Base-by-base conservation (phyloP, 1,140 invertebrate species). In the Drosophila ogumai region DNA sequence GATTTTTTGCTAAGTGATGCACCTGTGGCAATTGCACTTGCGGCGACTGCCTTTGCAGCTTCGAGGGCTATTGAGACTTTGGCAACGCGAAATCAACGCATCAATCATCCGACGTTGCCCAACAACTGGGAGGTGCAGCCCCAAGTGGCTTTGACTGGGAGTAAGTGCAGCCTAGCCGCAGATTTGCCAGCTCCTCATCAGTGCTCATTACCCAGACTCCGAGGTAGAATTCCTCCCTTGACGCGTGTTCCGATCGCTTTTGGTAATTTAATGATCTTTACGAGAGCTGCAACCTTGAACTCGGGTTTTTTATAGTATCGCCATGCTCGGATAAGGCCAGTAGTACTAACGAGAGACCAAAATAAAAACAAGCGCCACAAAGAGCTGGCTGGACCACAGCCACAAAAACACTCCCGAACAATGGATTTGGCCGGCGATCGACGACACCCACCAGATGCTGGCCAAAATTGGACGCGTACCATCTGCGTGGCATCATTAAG, bases 81-180 rank as follows among this genome's bases (percentile, higher is more conserved):
- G 50, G 54, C 75, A 85, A 47, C 55, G 74, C 75, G 65, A 87
- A 86, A 82, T 82, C 71, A 79, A 76, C 82, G 75, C 79, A 87
- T 87, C 84, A 87, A 84, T 87, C 84, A 87, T 75, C 50, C 50
- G 44, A n/a, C n/a, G 47, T 87, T 87, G 65, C 85, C 79, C 85
- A 50, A 88, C 40, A 47, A 22, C 40, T 47, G 60, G 31, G 34
- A 40, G 60, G 43, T 58, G 72, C 60, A 75, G 40, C 31, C 44
- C 17, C 38, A 40, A 71, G 32, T 65, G 56, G 34, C 52, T 58
- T 28, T 31, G 25, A 40, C 52, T 49, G 19, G 22, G 17, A 72
- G 38, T 60, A 61, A 86, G 57, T 81, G 79, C 63, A 72, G 44
- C 66, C 66, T 79, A 28, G 34, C 8, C 52, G 10, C 25, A 22